A percentile compares a stretch with the other conserved stretches of the same genome.
These are phyloP conservation scores for Heterotilapia buettikoferi DNA, from an alignment of 2,113 vertebrate genomes.

Conservation along the genomic window DNA sequence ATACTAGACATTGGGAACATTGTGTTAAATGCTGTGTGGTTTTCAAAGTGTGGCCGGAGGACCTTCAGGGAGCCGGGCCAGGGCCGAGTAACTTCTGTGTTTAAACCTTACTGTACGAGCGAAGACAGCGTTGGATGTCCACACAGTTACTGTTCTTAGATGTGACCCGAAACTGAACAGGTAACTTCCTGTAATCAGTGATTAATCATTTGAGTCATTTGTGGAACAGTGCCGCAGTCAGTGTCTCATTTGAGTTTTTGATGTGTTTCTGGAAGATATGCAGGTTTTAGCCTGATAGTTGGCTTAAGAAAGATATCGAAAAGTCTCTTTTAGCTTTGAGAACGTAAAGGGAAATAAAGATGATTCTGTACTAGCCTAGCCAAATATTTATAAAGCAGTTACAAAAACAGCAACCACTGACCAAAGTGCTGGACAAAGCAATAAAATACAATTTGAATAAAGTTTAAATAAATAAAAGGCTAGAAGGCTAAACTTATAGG, in stretches of 20 bases:
- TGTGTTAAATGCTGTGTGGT: slow-evolving; percentile 3
- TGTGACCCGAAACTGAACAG: not conserved
- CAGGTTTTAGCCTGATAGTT: not conserved
- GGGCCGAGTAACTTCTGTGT: not conserved
- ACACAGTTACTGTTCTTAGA: not conserved
- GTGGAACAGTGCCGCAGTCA: not conserved
- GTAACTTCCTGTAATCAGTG: not conserved
- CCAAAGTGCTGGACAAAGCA: not conserved
- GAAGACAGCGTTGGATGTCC: not conserved
- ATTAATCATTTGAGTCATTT: not conserved
- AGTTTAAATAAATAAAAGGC: not conserved
- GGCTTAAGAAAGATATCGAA: not conserved
- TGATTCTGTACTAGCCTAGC: not conserved
- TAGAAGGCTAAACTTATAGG: not conserved
- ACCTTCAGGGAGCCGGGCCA: not conserved
- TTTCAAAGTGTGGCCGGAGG: not conserved
- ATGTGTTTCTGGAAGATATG: not conserved
- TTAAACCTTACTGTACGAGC: not conserved
- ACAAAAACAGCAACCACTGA: not conserved
- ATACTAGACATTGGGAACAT: not conserved
- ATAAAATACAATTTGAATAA: not conserved
- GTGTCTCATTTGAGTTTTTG: not conserved
- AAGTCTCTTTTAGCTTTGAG: not conserved
- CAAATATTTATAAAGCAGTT: not conserved
- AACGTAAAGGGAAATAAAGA: not conserved